Evolutionary conservation across 2,113 vertebrate genomes (phyloP).

Genomic region (Sylvicapra grimmia): DNA sequence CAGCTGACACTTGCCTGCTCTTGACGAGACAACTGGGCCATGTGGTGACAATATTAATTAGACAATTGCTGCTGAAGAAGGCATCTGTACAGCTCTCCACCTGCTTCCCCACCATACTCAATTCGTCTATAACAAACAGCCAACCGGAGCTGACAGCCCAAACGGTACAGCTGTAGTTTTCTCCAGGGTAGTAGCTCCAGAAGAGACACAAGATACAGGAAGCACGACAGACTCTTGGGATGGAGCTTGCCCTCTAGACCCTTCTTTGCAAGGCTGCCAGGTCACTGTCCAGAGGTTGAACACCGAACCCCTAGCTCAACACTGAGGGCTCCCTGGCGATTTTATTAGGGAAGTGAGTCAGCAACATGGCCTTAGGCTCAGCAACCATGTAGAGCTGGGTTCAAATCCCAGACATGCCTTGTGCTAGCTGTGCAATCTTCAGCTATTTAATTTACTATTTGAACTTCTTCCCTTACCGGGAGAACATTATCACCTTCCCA

Average conservation of each 20-base stretch:
- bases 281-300: background rate
- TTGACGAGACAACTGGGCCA: background rate
- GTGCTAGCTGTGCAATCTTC: background rate
- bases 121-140: background rate
- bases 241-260: background rate
- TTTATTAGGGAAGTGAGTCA: background rate
- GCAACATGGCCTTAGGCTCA: background rate
- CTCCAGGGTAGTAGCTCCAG: background rate
- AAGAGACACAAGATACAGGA: background rate
- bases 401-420: background rate
- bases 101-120: background rate
- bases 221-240: background rate
- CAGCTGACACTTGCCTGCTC: slow-evolving; percentile 5
- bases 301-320: background rate
- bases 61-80: slow-evolving; percentile 11
- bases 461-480: background rate
- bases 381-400: background rate
- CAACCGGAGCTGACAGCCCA: background rate
- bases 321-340: background rate
- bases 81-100: background rate
- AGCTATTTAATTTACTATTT: background rate
- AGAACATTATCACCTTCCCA: background rate
- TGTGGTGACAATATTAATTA: slow-evolving; percentile 26
- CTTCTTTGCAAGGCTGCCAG: background rate
- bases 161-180: background rate